These are phyloP conservation scores for Punctoribates punctum DNA, from an alignment of 2,888 invertebrate genomes.

Conservation along the genomic window DNA sequence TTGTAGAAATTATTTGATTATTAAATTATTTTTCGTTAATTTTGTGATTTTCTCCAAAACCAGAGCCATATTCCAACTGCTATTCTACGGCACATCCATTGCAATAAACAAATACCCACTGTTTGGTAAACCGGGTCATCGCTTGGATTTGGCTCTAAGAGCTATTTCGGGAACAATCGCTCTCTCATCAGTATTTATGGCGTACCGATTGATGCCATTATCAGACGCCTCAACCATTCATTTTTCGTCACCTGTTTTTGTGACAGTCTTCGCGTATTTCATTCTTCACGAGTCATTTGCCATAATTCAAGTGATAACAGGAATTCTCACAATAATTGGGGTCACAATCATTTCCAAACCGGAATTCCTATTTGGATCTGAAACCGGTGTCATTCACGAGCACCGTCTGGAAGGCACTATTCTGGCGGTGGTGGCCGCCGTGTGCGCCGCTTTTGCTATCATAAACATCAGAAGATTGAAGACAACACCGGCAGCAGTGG, in stretches of 20 bases:
- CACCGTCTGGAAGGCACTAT: neutral
- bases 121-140: conserved; percentile 13
- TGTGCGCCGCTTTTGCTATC: conserved; percentile 28
- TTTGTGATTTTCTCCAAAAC: neutral
- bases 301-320: conserved; percentile 22
- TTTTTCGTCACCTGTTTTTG: conserved; percentile 40
- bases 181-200: conserved; percentile 32
- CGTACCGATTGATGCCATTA: conserved; percentile 39
- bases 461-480: conserved; percentile 38
- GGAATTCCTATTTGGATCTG: conserved; percentile 28
- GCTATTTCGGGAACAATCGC: conserved; percentile 30
- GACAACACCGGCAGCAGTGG: conserved; percentile 38
- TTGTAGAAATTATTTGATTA: conserved; percentile 27
- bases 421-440: conserved; percentile 23
- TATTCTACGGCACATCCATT: conserved; percentile 14
- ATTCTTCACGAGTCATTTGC: conserved; percentile 34
- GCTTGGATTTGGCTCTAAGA: conserved; percentile 2
- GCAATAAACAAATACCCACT: conserved; percentile 29
- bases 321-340: conserved; percentile 34
- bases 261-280: conserved; percentile 38
- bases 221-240: conserved; percentile 40
- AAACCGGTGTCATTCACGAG: conserved; percentile 14
- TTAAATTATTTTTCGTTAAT: neutral
- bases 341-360: conserved; percentile 40
- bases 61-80: conserved; percentile 32